Evolutionary conservation across 2,888 invertebrate species (phyloP).

Genomic region (Cenopis cana): DNA sequence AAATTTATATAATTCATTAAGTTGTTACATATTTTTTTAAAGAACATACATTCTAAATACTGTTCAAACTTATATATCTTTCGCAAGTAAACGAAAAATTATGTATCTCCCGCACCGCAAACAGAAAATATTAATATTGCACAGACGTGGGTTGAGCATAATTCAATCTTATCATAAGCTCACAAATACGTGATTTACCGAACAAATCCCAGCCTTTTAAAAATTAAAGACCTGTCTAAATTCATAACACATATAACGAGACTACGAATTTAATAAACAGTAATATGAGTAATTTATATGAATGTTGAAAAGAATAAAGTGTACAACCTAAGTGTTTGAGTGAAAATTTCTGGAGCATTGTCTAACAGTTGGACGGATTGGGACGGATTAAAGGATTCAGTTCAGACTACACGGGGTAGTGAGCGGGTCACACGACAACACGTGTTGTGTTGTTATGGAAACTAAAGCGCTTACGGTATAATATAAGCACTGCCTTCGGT

Average conservation of each 20-base stretch:
- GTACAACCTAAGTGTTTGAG: slow-evolving; percentile 29
- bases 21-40: no score
- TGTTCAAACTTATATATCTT: background rate
- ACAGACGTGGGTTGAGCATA: background rate
- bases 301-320: slow-evolving; percentile 33
- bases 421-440: background rate
- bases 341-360: slow-evolving; percentile 15
- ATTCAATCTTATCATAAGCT: background rate
- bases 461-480: no score
- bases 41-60: background rate
- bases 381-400: no score
- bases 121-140: slow-evolving; percentile 10
- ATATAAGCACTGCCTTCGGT: no score
- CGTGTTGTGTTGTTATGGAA: no score
- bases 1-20: no score
- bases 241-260: slow-evolving; percentile 21
- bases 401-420: background rate
- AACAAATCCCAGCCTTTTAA: background rate
- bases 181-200: slow-evolving; percentile 1
- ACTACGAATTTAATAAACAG: slow-evolving; percentile 13
- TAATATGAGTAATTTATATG: slow-evolving; percentile 32
- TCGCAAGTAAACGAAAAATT: background rate
- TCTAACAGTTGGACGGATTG: slow-evolving; percentile 1
- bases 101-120: background rate
- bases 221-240: background rate